Evolutionary conservation across 30 jellyfish, hydroid and myxozoan species (phyloP), one percentile per base, ranked within the genome.

Genomic region (Cassiopea xamachana): DNA sequence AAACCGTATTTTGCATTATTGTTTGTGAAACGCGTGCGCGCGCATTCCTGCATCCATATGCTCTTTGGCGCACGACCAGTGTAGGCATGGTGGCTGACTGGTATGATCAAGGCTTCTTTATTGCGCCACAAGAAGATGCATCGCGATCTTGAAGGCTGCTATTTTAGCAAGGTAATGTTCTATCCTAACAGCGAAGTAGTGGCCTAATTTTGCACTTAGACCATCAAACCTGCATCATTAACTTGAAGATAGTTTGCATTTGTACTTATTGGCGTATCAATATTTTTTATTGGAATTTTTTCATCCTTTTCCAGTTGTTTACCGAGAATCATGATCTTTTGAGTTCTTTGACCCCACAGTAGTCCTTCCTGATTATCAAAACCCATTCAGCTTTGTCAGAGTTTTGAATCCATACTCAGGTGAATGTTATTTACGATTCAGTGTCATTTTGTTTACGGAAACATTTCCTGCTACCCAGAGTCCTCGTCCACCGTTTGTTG

Each of bases 51-150:
- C 80, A 19, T 15, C 76, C 43, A 71, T 17, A 9, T 77, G 94
- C 60, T 87, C 89, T 87, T 67, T 77, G 94, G 86, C 59, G 85
- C 69, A 51, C 89, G 94, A 87, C 93, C 93, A 51, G 77, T n/a
- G 6, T 55, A 8, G 13, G 78, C 85, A 62, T 67, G 94, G 94
- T 87, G 94, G 94, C 70, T 1, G 1, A 62, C 94, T 62, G 94
- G 94, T 87, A 77, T 39, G 94, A 87, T 87, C 94, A 87, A 67
- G 48, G 51, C 69, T 46, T 64, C 69, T 50, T 44, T 48, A 74
- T 67, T 60, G 51, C 84, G 83, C 94, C 94, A 87, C 94, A 87
- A 87, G 94, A 87, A 19, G 27, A 6, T 43, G 46, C 87, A 50
- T 55, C 75, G 58, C 51, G 58, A 78, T 48, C 55, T 78, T 60